Evolutionary conservation across 2,888 invertebrate genomes (phyloP), one percentile per base, ranked within the genome.

Genomic region (Sinopyrophorus schimmeli): DNA sequence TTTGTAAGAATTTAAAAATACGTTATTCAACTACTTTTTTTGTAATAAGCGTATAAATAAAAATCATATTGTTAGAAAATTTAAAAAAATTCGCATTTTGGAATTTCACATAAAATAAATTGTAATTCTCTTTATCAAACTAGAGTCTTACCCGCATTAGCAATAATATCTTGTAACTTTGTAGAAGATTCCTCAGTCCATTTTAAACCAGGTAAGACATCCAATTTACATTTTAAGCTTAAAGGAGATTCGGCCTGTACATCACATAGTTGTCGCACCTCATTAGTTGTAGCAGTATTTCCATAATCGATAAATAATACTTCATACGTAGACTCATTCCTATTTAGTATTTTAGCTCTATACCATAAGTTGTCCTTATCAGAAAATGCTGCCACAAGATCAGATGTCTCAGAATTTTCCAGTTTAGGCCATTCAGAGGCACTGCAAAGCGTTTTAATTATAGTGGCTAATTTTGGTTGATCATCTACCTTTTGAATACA

Each of bases 281-380:
- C 76, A 28, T 75, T 75, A 30, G 79, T 77, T 43, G 74, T 70
- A 1, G 80, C 75, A 44, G 78, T 77, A 56, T 81, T 82, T 1
- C 84, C 84, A 55, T 79, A 83, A 65, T 84, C 84, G 9, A 83
- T 74, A 55, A 81, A 83, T 49, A 78, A 73, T 1, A 83, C 82
- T 55, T 76, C 76, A 41, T 73, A 76, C 3, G 76, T 77, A 0
- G 70, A 68, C 10, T 80, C 77, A 35, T 72, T 72, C 51, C 76
- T 75, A 44, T 77, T 77, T 7, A 81, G 59, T 14, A 83, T 70
- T 32, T 73, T 77, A 0, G 79, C 80, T 55, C 84, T 72, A 57
- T 83, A 84, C 81, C 82, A 83, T 16, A 74, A 70, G 14, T 75
- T 74, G 52, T 82, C 82, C 21, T 80, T 32, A 3, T 12, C 5